These are phyloP conservation scores for Zootoca vivipara DNA, from an alignment of 2,113 vertebrate genomes.

Conservation along the genomic window DNA sequence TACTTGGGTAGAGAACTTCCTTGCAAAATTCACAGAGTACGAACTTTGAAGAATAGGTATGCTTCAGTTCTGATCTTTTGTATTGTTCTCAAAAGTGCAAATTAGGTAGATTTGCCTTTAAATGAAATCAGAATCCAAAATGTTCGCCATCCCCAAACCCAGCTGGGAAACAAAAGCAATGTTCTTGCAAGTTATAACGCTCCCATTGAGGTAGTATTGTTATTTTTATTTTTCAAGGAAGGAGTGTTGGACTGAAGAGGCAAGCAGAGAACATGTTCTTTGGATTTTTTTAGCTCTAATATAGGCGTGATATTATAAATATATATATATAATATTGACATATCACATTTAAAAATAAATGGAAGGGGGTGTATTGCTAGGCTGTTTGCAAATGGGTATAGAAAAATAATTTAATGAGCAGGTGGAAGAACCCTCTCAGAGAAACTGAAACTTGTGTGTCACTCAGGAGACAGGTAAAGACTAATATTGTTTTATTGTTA, in stretches of 20 bases:
- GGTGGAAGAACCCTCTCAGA: neutral
- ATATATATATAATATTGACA: neutral
- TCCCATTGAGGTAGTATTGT: too few relatives aligned
- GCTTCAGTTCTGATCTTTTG: too few relatives aligned
- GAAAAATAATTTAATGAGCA: neutral
- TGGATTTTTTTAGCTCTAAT: neutral
- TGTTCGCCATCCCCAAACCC: too few relatives aligned
- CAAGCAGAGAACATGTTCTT: neutral
- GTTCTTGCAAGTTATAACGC: neutral
- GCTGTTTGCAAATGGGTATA: neutral
- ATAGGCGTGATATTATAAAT: neutral
- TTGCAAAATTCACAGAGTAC: too few relatives aligned
- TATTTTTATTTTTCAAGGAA: neutral
- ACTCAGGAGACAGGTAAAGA: neutral
- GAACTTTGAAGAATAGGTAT: too few relatives aligned
- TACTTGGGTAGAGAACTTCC: too few relatives aligned
- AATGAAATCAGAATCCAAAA: too few relatives aligned
- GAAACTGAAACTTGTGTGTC: conserved; percentile 11
- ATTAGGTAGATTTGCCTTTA: too few relatives aligned
- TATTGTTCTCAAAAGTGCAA: too few relatives aligned
- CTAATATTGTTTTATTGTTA: too few relatives aligned
- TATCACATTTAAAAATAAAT: neutral
- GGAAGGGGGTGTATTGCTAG: neutral
- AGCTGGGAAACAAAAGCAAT: neutral
- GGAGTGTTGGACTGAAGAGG: neutral